Evolutionary conservation across 2,888 invertebrate species (phyloP), one percentile per base, ranked within the genome.

Genomic region (Amblyjoppa fuscipennis): DNA sequence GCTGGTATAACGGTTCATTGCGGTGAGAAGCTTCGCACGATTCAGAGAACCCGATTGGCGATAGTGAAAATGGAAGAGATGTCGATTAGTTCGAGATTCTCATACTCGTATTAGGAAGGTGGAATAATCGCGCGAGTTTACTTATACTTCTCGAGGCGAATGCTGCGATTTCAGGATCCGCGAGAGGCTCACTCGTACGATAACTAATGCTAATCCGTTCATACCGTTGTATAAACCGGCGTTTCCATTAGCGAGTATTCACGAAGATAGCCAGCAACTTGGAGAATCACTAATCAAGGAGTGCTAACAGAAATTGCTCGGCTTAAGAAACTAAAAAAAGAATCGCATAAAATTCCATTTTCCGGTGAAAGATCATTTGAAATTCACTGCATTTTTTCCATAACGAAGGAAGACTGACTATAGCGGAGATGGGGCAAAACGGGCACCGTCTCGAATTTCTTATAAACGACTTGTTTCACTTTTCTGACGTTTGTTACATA

Each of bases 121-220:
- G 31, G 73, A 81, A 83, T 85, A 74, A 83, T 83, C 71, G 77
- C 73, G 76, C 75, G 45, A 83, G 73, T 82, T 85, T 79, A 85
- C 75, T 76, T 77, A 56, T 31, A 61, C 51, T 53, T 41, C 41
- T 80, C 64, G 75, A 51, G 59, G 59, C 4, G 28, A 59, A 81
- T 45, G 64, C 51, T 28, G 73, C 51, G 31, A 64, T 70, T 66
- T 51, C 41, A 66, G 77, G 70, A 76, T 75, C 75, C 78, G 69
- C 51, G 74, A 61, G 61, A 75, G 66, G 49, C 66, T 74, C 74
- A 34, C 56, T 51, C 49, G 38, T 75, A 20, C 70, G 61, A 76
- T 81, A 69, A 68, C 49, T 45, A 34, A 77, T 76, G 85, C 68
- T 83, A 51, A 83, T 85, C 59, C 76, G 51, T 68, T 59, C 51